A percentile compares a stretch with the other conserved stretches of the same genome.
phyloP scores from a whole-genome alignment of 2,888 invertebrate genomes.

The Zaprionus bogoriensis region DNA sequence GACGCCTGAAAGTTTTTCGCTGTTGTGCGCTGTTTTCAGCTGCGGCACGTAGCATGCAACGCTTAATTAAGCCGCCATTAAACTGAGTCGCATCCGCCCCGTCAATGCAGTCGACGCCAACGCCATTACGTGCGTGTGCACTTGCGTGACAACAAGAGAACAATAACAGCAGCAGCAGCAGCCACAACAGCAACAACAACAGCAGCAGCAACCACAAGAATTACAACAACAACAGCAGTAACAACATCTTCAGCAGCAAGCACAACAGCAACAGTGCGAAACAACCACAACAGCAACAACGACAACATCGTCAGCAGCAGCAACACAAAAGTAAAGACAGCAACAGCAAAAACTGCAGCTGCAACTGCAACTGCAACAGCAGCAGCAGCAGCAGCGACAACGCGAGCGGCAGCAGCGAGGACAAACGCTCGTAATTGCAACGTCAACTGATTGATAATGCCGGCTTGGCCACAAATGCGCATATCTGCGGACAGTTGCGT shows the following conservation, averaged over 20 bases:
- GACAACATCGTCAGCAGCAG: too few species aligned
- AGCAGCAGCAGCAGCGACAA: not conserved
- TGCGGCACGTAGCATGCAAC: constrained; percentile 69
- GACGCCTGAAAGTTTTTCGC: constrained; percentile 53
- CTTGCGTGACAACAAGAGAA: constrained; percentile 1
- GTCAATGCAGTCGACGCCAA: constrained; percentile 20
- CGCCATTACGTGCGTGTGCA: constrained; percentile 22
- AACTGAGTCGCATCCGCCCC: constrained; percentile 50
- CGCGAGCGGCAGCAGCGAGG: constrained; percentile 18
- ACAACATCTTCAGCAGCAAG: too few species aligned
- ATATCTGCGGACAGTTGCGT: constrained; percentile 52
- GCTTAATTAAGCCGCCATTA: constrained; percentile 72
- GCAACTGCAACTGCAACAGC: too few species aligned
- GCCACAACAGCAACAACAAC: constrained; percentile 10
- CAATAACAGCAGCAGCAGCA: not conserved
- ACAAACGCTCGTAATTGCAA: constrained; percentile 41
- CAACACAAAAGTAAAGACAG: too few species aligned
- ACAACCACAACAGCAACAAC: constrained; percentile 4
- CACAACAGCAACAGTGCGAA: not conserved
- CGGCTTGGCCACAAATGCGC: constrained; percentile 53
- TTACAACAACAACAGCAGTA: too few species aligned
- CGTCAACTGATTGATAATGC: constrained; percentile 55
- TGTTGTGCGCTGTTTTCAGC: constrained; percentile 43
- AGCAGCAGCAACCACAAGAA: too few species aligned
- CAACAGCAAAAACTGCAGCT: too few species aligned